Conservation (phyloP, 2,113 vertebrate genomes). For the Gobius niger region DNA sequence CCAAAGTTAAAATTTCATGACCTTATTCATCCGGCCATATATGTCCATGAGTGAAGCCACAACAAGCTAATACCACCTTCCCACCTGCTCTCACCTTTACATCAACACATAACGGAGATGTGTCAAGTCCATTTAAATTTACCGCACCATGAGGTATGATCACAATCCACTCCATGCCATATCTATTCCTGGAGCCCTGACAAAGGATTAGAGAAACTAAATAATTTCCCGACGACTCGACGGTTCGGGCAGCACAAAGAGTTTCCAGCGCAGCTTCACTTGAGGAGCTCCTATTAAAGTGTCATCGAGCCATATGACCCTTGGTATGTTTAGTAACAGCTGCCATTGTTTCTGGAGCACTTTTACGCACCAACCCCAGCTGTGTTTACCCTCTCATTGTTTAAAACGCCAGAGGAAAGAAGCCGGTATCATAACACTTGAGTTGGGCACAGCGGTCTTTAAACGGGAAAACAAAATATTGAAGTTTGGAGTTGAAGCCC, state of each 20-base stretch:
- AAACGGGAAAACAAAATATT: slow-evolving; percentile 18
- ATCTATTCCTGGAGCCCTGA: background rate
- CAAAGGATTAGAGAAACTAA: background rate
- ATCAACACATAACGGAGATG: background rate
- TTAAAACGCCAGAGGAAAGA: slow-evolving; percentile 40
- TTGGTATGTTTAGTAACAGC: slow-evolving; percentile 36
- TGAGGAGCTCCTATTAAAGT: slow-evolving; percentile 33
- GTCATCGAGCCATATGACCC: slow-evolving; percentile 41
- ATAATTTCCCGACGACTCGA: slow-evolving; percentile 18
- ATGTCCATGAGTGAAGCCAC: too few species aligned
- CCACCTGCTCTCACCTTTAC: too few species aligned
- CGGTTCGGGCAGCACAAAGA: slow-evolving; percentile 10
- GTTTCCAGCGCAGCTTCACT: slow-evolving; percentile 13
- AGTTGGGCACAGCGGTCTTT: slow-evolving; percentile 12
- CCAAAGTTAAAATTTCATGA: too few species aligned
- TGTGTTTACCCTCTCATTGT: slow-evolving; percentile 45
- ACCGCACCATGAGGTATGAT: background rate
- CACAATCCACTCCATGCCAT: background rate
- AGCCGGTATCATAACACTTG: slow-evolving; percentile 36
- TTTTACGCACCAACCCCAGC: slow-evolving; percentile 37
- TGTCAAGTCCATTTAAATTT: background rate
- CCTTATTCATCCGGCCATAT: too few species aligned
- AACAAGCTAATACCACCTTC: background rate
- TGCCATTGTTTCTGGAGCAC: slow-evolving; percentile 37
- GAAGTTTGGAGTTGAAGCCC: background rate